Evolutionary conservation across 2,888 invertebrate species (phyloP).

Genomic region (Tenthredo amoena): DNA sequence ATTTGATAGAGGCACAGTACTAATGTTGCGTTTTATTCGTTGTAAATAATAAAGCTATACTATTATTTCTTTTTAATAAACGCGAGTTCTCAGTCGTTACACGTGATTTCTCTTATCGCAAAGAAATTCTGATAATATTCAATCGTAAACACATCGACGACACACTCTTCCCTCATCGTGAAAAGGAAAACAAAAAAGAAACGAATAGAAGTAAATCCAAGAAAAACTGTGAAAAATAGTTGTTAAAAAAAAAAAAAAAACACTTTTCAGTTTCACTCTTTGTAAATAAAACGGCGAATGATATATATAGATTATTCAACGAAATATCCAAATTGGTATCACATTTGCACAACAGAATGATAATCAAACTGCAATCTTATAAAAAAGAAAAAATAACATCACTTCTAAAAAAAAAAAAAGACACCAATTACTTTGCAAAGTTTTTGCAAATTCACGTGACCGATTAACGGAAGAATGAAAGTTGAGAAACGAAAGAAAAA

Average conservation of each 20-base stretch:
- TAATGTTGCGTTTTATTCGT: background rate
- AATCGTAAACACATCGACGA: conserved; percentile 47
- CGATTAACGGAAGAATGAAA: background rate
- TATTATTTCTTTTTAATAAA: background rate
- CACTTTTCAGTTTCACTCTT: background rate
- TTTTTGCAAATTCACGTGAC: background rate
- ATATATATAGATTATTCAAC: background rate
- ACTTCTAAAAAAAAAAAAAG: background rate
- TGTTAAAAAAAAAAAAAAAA: background rate
- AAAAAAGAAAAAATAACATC: background rate
- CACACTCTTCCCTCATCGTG: conserved; percentile 43
- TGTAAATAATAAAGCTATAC: background rate
- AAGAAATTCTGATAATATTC: conserved; percentile 54
- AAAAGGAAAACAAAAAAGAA: background rate
- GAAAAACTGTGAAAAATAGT: background rate
- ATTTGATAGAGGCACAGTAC: background rate
- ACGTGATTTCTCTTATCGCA: conserved; percentile 61
- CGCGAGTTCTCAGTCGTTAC: conserved; percentile 60
- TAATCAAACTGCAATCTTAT: background rate
- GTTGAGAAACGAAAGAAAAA: background rate
- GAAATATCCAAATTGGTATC: background rate
- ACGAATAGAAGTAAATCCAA: background rate
- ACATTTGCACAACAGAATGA: background rate
- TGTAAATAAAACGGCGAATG: background rate
- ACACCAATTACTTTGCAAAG: background rate